These are phyloP conservation scores for Galemys pyrenaicus DNA, from an alignment of 2,113 vertebrate genomes.

Conservation along the genomic window DNA sequence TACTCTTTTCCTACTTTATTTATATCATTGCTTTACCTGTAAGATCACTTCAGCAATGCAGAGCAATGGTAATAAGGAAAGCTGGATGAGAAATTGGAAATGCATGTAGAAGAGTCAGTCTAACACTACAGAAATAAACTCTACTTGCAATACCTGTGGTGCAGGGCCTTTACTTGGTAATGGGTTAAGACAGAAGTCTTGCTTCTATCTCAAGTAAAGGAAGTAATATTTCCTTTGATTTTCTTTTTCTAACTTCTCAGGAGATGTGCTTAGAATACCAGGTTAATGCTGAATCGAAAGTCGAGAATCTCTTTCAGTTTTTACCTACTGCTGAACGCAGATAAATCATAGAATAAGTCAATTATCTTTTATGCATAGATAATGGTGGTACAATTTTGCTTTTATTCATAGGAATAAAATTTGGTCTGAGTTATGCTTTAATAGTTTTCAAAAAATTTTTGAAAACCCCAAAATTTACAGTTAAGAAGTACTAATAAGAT, in stretches of 20 bases:
- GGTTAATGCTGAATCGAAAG: background rate
- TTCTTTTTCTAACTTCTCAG: background rate
- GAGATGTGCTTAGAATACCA: background rate
- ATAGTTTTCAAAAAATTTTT: conserved; percentile 28
- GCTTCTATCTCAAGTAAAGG: background rate
- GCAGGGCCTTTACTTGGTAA: background rate
- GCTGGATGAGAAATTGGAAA: background rate
- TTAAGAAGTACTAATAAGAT: background rate
- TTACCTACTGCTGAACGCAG: background rate
- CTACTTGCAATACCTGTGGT: background rate
- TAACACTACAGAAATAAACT: background rate
- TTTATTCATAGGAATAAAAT: background rate
- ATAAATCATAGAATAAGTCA: background rate
- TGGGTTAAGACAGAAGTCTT: background rate
- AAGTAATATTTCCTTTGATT: background rate
- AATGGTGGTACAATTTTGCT: background rate
- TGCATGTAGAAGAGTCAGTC: background rate
- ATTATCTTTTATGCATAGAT: background rate
- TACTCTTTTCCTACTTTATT: background rate
- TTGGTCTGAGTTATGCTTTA: background rate
- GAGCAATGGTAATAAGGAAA: background rate
- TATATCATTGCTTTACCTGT: background rate
- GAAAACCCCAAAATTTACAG: conserved; percentile 27
- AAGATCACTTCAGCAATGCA: background rate
- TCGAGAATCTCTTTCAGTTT: background rate